A percentile compares a stretch with the other conserved stretches of the same genome.
phyloP scores from a whole-genome alignment of 1,140 invertebrate species.

The Neodiprion fabricii region DNA sequence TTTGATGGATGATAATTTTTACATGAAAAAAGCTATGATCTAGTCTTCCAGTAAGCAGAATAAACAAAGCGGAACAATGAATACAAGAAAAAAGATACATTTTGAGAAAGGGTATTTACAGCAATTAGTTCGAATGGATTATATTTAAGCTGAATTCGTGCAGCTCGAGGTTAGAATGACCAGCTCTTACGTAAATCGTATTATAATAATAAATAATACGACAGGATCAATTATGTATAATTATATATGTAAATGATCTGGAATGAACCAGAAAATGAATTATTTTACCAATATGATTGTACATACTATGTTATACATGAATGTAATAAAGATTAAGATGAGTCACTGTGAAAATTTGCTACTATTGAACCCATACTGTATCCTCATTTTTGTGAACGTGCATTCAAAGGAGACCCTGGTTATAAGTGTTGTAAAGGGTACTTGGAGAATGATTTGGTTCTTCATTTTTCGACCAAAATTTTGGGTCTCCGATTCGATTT shows the following conservation, averaged over 20 bases:
- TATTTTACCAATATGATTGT: background rate
- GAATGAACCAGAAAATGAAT: slow-evolving; percentile 21
- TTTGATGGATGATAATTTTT: slow-evolving; percentile 30
- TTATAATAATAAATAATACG: background rate
- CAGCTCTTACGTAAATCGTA: background rate
- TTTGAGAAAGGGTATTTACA: background rate
- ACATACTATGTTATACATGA: background rate
- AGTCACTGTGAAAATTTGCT: too few relatives aligned
- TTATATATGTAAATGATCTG: slow-evolving; percentile 17
- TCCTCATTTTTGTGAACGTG: too few relatives aligned
- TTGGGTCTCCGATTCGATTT: too few relatives aligned
- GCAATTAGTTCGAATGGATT: background rate
- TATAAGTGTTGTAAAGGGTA: too few relatives aligned
- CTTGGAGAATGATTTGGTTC: too few relatives aligned
- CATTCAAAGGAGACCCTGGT: too few relatives aligned
- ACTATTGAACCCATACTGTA: too few relatives aligned
- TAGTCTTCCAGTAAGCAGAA: slow-evolving; percentile 46
- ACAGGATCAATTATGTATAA: slow-evolving; percentile 4
- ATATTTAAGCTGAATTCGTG: too few relatives aligned
- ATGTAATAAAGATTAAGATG: background rate
- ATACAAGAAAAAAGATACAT: slow-evolving; percentile 19
- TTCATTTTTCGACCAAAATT: too few relatives aligned
- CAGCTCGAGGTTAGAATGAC: background rate
- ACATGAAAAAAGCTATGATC: slow-evolving; percentile 33
- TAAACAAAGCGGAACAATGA: slow-evolving; percentile 9